Base-by-base conservation (phyloP, 2,113 vertebrate species). In the Pseudorhombus dupliciocellatus region DNA sequence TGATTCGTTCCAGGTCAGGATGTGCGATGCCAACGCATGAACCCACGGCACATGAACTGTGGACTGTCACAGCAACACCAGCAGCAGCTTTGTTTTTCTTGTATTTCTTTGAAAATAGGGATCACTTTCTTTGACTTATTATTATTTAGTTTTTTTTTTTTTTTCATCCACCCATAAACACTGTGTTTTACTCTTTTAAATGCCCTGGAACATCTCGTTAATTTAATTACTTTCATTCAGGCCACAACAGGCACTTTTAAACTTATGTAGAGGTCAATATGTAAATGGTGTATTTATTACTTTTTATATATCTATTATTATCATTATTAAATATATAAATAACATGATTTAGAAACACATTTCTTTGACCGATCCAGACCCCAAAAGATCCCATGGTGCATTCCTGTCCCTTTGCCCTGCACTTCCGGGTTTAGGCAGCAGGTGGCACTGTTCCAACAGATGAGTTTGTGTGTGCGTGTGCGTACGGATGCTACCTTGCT, bases 371-470 rank as follows among this genome's bases (percentile, higher is more conserved):
- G 18, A 46, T 46, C 18, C 16, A 46, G 34, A 37, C 12, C 34
- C 34, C 34, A 37, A 37, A 37, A 37, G 34, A 46, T 1, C 15
- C 18, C 42, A 46, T 44, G 12, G n/a, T 50, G 26, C 61, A 42
- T 26, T 26, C 8, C 11, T 7, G n/a, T 58, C 26, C 9, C 21
- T 8, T 5, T 51, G 20, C 37, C 30, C 21, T 81, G 82, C 60
- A 83, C 22, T 84, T 84, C 18, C 37, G 26, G 42, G 11, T 6
- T 21, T 20, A 16, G 42, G 44, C 90, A 81, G 64, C 82, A 88
- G 90, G 88, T 85, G 91, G 88, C 87, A 92, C 80, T 93, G 89
- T 90, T 89, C 71, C 66, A 86, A 60, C 86, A 90, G 90, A 66
- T 8, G 62, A 81, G 26, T 55, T 25, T 14, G 11, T 60, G 60